These are phyloP conservation scores for Acleris holmiana DNA, from an alignment of 2,888 invertebrate genomes.

Conservation along the genomic window DNA sequence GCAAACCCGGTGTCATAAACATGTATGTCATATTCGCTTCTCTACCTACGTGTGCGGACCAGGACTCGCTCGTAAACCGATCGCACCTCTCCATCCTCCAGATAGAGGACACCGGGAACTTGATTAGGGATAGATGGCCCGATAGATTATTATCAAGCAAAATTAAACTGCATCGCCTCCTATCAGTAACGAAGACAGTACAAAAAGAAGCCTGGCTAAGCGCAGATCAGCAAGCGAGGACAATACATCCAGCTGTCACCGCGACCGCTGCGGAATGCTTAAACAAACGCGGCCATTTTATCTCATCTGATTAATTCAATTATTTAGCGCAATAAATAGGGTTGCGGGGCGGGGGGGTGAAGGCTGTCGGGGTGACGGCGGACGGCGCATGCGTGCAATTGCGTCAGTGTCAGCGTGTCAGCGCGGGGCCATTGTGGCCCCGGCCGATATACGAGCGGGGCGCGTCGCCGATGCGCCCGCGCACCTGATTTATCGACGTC, in stretches of 20 bases:
- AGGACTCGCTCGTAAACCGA: constrained; percentile 65
- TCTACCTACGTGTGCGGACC: constrained; percentile 67
- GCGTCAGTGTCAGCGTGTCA: constrained; percentile 79
- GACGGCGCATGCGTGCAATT: constrained; percentile 75
- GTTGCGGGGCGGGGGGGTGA: constrained; percentile 48
- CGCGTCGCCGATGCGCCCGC: constrained; percentile 62
- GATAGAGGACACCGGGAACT: constrained; percentile 21
- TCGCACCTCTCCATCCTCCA: constrained; percentile 58
- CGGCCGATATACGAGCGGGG: constrained; percentile 70
- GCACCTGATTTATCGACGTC: constrained; percentile 81
- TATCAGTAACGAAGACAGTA: constrained; percentile 41
- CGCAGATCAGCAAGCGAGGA: constrained; percentile 70
- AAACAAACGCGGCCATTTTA: constrained; percentile 79
- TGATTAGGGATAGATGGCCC: background rate
- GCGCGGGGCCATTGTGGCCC: constrained; percentile 71
- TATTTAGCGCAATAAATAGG: constrained; percentile 83
- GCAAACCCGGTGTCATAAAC: constrained; percentile 71
- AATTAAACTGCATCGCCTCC: constrained; percentile 40
- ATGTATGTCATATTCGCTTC: constrained; percentile 64
- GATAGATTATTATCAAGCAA: constrained; percentile 34
- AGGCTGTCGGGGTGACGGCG: constrained; percentile 56
- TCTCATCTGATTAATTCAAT: constrained; percentile 84
- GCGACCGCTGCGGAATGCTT: constrained; percentile 81
- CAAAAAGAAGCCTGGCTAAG: constrained; percentile 65
- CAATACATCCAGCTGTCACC: constrained; percentile 82